Evolutionary conservation across 2,888 invertebrate genomes (phyloP).

Genomic region (Hanleya hanleyi): DNA sequence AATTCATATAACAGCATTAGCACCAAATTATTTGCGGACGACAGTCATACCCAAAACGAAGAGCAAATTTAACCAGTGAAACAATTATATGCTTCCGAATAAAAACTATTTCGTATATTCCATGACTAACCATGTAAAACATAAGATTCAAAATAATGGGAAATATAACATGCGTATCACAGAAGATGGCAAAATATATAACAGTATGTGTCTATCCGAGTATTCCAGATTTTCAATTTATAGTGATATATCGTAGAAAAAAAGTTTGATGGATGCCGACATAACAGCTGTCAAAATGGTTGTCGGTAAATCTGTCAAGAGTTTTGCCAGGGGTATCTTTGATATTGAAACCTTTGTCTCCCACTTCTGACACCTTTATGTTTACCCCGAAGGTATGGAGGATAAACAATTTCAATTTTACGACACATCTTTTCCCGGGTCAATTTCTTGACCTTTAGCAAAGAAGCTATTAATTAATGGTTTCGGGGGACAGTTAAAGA

Average conservation of each 20-base stretch:
- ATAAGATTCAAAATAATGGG: too few species aligned
- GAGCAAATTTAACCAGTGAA: too few species aligned
- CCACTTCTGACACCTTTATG: slow-evolving; percentile 1
- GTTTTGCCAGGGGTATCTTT: neutral
- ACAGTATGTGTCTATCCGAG: too few species aligned
- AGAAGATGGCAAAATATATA: too few species aligned
- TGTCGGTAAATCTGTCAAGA: neutral
- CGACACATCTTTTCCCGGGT: neutral
- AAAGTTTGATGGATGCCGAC: neutral
- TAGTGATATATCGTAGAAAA: neutral
- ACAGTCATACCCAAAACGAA: too few species aligned
- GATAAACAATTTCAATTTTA: neutral
- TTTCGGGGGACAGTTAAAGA: neutral
- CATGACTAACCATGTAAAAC: too few species aligned
- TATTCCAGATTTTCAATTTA: too few species aligned
- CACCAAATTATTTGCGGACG: too few species aligned
- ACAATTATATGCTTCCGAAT: too few species aligned
- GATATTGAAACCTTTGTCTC: neutral
- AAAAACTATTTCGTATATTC: too few species aligned
- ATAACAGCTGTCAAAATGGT: neutral
- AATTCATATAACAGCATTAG: too few species aligned
- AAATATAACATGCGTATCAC: too few species aligned
- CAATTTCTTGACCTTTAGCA: neutral
- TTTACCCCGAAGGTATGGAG: neutral
- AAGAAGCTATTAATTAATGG: slow-evolving; percentile 1